Evolutionary conservation across 2,888 invertebrate genomes (phyloP).

Genomic region (Gasteruption jaculator): DNA sequence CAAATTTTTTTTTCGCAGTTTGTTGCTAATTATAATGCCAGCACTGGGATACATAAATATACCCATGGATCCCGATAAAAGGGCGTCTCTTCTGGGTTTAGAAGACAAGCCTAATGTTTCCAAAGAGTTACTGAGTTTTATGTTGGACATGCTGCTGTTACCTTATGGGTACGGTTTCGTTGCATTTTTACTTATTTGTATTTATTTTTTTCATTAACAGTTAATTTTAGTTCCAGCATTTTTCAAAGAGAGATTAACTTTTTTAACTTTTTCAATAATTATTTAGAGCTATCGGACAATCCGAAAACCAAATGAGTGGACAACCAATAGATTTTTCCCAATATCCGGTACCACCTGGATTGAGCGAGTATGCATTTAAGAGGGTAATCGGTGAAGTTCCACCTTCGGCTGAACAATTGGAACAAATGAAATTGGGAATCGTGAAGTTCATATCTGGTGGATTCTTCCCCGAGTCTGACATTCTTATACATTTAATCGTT

Average conservation of each 20-base stretch:
- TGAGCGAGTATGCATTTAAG: constrained; percentile 73
- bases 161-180: constrained; percentile 70
- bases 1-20: constrained; percentile 54
- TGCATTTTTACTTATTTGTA: constrained; percentile 1
- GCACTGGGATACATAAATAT: constrained; percentile 69
- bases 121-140: constrained; percentile 67
- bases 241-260: not conserved
- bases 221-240: not conserved
- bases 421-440: constrained; percentile 72
- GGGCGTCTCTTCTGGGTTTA: constrained; percentile 64
- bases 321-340: constrained; percentile 42
- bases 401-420: constrained; percentile 74
- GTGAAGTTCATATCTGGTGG: constrained; percentile 79
- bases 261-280: constrained; percentile 10
- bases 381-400: constrained; percentile 68
- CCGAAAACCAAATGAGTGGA: constrained; percentile 54
- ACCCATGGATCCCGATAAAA: constrained; percentile 61
- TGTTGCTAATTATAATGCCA: constrained; percentile 77
- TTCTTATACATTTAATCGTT: constrained; percentile 73
- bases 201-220: constrained; percentile 1
- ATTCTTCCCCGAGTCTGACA: constrained; percentile 69
- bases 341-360: constrained; percentile 67
- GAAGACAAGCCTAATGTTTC: constrained; percentile 69
- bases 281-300: constrained; percentile 53
- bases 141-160: constrained; percentile 77